Percentiles rank a stretch among this genome's conserved stretches.
Conservation (phyloP, 2,113 vertebrate genomes). For the Junco hyemalis region DNA sequence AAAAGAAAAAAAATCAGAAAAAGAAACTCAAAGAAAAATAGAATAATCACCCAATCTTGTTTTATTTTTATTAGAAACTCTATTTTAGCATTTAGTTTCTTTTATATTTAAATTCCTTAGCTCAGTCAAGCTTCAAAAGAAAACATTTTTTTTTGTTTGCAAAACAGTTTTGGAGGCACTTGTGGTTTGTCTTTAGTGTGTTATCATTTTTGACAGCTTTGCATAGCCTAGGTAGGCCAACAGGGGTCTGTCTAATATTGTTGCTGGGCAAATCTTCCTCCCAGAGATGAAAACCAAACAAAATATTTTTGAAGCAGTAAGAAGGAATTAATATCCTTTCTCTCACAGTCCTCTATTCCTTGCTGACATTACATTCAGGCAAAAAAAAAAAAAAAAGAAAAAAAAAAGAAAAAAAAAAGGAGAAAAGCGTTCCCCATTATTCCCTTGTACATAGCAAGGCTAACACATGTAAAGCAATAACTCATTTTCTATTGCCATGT, state of each 20-base stretch:
- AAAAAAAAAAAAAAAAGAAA: slow-evolving; percentile 18
- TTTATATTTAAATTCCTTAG: slow-evolving; percentile 72
- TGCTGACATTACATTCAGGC: slow-evolving; percentile 76
- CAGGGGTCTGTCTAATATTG: slow-evolving; percentile 87
- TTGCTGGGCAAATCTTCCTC: slow-evolving; percentile 78
- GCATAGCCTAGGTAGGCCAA: slow-evolving; percentile 81
- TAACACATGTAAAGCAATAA: slow-evolving; percentile 89
- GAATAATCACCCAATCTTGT: slow-evolving; percentile 30
- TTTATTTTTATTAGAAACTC: slow-evolving; percentile 67
- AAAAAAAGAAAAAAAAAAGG: not conserved
- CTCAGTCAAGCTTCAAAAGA: slow-evolving; percentile 71
- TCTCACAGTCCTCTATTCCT: slow-evolving; percentile 73
- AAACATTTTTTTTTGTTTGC: slow-evolving; percentile 68
- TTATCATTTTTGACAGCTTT: slow-evolving; percentile 84
- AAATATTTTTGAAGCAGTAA: slow-evolving; percentile 78
- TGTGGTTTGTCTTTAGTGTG: slow-evolving; percentile 73
- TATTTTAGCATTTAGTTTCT: slow-evolving; percentile 58
- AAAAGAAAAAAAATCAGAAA: not conserved
- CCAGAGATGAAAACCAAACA: slow-evolving; percentile 75
- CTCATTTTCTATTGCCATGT: slow-evolving; percentile 85
- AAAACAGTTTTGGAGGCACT: slow-evolving; percentile 72
- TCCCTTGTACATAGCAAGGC: slow-evolving; percentile 82
- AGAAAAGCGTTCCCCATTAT: slow-evolving; percentile 77
- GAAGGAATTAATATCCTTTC: slow-evolving; percentile 79
- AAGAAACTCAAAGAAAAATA: not conserved